Percentiles rank a stretch among this genome's conserved stretches.
phyloP scores from a whole-genome alignment of 2,797 vertebrate species.

The Sebastes variabilis region DNA sequence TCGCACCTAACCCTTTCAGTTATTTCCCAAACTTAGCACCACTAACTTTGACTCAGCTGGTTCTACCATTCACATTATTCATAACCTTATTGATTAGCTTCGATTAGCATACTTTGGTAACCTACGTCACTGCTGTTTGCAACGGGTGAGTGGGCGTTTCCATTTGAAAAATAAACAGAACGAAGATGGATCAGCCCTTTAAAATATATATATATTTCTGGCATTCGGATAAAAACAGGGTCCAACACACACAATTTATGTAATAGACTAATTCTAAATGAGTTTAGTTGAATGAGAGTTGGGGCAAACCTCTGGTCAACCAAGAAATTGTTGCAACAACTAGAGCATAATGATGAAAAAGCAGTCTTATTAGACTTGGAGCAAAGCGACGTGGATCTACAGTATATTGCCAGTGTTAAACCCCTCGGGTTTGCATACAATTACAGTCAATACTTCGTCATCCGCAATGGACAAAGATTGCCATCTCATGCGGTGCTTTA shows the following conservation, averaged over 20 bases:
- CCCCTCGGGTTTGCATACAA: not conserved
- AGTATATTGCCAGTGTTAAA: not conserved
- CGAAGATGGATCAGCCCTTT: no score
- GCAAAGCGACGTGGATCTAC: not conserved
- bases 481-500: not conserved
- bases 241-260: not conserved
- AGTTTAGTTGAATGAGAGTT: not conserved
- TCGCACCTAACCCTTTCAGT: no score
- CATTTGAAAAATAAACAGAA: no score
- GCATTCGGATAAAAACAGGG: not conserved
- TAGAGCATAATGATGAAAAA: constrained; percentile 1
- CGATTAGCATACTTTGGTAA: no score
- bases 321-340: not conserved
- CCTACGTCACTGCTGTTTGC: no score
- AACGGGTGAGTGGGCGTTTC: no score
- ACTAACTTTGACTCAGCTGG: no score
- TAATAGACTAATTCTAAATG: not conserved
- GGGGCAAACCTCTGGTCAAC: not conserved
- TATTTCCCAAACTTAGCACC: no score
- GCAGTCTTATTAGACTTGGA: not conserved
- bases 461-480: not conserved
- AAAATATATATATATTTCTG: not conserved
- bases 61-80: no score
- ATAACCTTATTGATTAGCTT: no score
- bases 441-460: not conserved